Evolutionary conservation across 2,113 vertebrate genomes (phyloP).

Genomic region (Miniopterus natalensis): DNA sequence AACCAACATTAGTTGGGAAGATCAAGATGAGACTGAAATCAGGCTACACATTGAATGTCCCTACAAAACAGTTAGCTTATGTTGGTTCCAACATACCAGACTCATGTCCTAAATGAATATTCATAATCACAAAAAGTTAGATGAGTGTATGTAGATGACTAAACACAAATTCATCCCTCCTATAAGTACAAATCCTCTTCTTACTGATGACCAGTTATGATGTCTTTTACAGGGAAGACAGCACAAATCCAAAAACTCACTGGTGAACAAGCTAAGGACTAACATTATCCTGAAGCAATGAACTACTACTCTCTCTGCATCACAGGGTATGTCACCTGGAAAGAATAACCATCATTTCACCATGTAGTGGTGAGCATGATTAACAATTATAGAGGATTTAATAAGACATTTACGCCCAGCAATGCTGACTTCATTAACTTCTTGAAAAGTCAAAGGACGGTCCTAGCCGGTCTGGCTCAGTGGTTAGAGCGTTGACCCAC

Average conservation of each 20-base stretch:
- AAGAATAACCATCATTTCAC: neutral
- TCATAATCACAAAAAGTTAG: neutral
- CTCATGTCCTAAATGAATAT: neutral
- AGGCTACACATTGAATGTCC: neutral
- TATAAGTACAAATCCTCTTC: neutral
- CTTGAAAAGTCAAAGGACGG: neutral
- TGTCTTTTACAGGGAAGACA: neutral
- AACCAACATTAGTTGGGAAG: neutral
- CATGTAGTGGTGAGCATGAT: neutral
- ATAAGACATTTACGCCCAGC: neutral
- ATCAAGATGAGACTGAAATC: neutral
- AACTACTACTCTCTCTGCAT: neutral
- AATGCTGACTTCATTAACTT: conserved; percentile 2
- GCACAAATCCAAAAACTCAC: neutral
- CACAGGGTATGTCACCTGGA: neutral
- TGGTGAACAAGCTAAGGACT: neutral
- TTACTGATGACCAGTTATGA: neutral
- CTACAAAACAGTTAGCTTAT: neutral
- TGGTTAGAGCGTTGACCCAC: too few species aligned
- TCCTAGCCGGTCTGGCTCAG: too few species aligned
- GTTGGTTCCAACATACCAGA: neutral
- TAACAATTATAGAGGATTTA: neutral
- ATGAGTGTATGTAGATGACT: neutral
- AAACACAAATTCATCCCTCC: neutral
- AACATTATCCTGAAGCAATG: neutral